Evolutionary conservation across 2,797 vertebrate species (phyloP), one percentile per base, ranked within the genome.

Genomic region (Naso thynnoides): DNA sequence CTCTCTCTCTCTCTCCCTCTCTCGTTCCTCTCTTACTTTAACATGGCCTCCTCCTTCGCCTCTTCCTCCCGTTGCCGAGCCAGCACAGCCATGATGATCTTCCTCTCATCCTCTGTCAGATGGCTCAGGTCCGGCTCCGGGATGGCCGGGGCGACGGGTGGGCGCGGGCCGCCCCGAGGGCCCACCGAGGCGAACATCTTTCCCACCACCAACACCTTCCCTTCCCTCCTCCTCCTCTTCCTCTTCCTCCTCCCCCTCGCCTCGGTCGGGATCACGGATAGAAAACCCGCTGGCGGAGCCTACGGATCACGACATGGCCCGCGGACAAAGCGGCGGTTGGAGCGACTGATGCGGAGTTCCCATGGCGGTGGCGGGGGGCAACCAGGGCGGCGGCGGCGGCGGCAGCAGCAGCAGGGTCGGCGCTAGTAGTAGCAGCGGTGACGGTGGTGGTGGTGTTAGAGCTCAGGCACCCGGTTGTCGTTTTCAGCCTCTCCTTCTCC

Each of bases 11-110:
- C 56, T 50, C 52, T 42, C 70, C 70, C 52, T 65, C 60, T 58
- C 69, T 70, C 62, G 63, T 59, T 64, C 54, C 62, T 69, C 76
- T 58, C 97, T 98, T 98, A 99, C 98, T 98, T 98, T 93, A 97
- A 94, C 96, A 98, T 98, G 95, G 96, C 97, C 94, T 98, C 96
- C 95, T 99, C 97, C 89, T 98, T 99, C 81, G 97, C 97, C 85
- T 99, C 98, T 92, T 99, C 98, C 87, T 99, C 96, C 88, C 95
- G 96, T 89, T 99, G 98, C 87, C 97, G 96, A 94, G 96, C 96
- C 96, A 99, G 96, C 91, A 99, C 98, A 92, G 97, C 97, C 97
- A 99, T 96, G 91, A 99, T 99, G 80, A 98, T 97, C 95, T 95
- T 96, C 92, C 97, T 95, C 94, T 99, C 98, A 58, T 99, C 98